Conservation (phyloP, 2,113 vertebrate genomes). For the Ictidomys tridecemlineatus region DNA sequence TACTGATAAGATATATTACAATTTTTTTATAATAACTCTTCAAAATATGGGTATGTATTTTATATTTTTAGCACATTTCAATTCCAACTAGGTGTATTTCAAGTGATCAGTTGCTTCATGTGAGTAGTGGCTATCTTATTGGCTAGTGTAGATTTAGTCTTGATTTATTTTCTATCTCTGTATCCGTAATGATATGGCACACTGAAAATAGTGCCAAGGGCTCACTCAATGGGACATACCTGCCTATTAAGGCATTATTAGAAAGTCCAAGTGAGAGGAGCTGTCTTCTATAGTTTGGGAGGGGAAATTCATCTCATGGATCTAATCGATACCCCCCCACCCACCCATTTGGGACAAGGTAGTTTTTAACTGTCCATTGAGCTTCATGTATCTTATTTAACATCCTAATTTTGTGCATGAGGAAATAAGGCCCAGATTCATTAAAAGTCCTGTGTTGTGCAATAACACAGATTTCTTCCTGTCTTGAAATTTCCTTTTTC, state of each 20-base stretch:
- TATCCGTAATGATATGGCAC: background rate
- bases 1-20: background rate
- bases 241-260: background rate
- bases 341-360: background rate
- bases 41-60: background rate
- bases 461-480: constrained; percentile 23
- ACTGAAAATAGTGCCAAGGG: background rate
- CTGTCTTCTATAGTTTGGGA: background rate
- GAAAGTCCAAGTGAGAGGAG: background rate
- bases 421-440: background rate
- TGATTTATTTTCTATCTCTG: constrained; percentile 1
- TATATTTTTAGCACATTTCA: background rate
- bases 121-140: background rate
- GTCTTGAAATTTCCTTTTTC: background rate
- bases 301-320: background rate
- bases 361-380: background rate
- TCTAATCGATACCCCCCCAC: no score
- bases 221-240: background rate
- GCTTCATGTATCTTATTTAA: background rate
- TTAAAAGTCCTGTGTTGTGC: background rate
- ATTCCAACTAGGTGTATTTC: background rate
- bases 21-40: background rate
- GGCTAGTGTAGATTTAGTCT: background rate
- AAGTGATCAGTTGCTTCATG: background rate
- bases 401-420: background rate